Evolutionary conservation across 2,113 vertebrate species (phyloP).

Genomic region (Laterallus jamaicensis): DNA sequence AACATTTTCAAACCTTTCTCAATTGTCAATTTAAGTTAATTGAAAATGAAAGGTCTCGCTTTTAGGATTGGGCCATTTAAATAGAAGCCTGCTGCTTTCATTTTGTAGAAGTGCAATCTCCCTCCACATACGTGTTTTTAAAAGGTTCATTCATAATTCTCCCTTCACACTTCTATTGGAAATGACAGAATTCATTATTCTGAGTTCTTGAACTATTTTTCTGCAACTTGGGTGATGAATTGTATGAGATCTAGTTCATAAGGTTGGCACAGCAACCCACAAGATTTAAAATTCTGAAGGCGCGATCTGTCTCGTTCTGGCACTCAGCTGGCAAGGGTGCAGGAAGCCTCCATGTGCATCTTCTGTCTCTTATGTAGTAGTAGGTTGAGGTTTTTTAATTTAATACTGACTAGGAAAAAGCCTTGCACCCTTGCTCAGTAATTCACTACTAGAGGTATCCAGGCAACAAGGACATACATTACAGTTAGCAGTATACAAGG

Average conservation of each 20-base stretch:
- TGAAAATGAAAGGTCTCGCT: slow-evolving; percentile 74
- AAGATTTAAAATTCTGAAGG: slow-evolving; percentile 63
- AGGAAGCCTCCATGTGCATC: slow-evolving; percentile 10
- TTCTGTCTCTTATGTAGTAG: neutral
- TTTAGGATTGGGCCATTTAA: slow-evolving; percentile 73
- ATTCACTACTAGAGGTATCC: slow-evolving; percentile 47
- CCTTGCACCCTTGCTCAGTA: neutral
- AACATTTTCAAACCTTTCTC: slow-evolving; percentile 74
- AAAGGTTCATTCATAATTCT: slow-evolving; percentile 79
- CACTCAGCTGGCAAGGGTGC: neutral
- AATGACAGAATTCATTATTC: slow-evolving; percentile 78
- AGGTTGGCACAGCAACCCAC: slow-evolving; percentile 44
- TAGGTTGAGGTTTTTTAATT: slow-evolving; percentile 28
- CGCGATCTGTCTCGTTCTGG: slow-evolving; percentile 35
- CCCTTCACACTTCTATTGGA: slow-evolving; percentile 74
- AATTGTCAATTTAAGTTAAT: slow-evolving; percentile 76
- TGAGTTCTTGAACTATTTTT: slow-evolving; percentile 73
- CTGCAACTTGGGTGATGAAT: slow-evolving; percentile 72
- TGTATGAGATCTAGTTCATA: slow-evolving; percentile 67
- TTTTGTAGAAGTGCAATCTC: slow-evolving; percentile 74
- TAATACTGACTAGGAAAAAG: neutral
- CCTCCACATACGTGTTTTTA: slow-evolving; percentile 71
- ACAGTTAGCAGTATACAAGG: neutral
- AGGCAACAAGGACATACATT: slow-evolving; percentile 40
- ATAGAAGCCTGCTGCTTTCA: slow-evolving; percentile 71